A percentile compares a stretch with the other conserved stretches of the same genome.
Conservation (phyloP, 2,113 vertebrate species). For the Ptilonorhynchus violaceus region DNA sequence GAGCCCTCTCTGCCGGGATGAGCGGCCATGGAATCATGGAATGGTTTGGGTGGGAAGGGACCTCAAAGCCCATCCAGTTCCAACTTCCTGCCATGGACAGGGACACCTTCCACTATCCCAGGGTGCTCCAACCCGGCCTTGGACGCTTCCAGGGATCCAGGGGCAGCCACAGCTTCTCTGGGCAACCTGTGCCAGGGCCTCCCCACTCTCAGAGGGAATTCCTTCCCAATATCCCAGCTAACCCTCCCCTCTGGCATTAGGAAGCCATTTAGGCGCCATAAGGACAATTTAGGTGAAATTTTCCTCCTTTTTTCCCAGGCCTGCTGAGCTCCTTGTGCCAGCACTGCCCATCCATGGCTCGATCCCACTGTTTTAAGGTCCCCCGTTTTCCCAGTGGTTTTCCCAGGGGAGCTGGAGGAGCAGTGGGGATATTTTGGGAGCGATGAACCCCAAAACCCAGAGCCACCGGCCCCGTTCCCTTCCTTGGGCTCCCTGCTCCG, state of each 20-base stretch:
- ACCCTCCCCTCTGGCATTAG: neutral
- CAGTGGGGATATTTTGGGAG: neutral
- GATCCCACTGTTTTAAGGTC: neutral
- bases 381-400: neutral
- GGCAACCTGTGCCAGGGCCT: neutral
- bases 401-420: neutral
- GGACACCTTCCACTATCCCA: neutral
- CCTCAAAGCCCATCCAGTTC: no score
- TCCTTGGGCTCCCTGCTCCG: neutral
- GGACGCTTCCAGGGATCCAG: neutral
- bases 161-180: neutral
- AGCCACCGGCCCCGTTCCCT: neutral
- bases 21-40: neutral
- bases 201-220: neutral
- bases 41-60: neutral
- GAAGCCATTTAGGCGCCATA: neutral
- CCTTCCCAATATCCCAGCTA: neutral
- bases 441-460: neutral
- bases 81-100: neutral
- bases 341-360: neutral
- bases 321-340: neutral
- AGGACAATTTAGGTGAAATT: neutral
- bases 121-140: neutral
- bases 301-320: rapidly evolving
- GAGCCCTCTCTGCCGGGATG: neutral